A percentile compares a stretch with the other conserved stretches of the same genome.
Conservation (phyloP, 2,888 invertebrate species). For the Notodonta ziczac region DNA sequence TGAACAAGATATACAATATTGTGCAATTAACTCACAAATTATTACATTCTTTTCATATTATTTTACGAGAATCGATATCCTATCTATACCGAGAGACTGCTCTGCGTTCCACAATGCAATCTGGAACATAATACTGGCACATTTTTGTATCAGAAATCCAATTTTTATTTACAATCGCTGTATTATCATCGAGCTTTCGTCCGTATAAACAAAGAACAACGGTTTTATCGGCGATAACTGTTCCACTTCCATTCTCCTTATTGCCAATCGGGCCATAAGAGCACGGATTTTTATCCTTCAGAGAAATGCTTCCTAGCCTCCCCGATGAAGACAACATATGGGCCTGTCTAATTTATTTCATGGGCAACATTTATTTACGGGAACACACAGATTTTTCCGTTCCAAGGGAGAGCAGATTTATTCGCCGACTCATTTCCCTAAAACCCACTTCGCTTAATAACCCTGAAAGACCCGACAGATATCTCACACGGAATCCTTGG, state of each 20-base stretch:
- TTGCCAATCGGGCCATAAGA: constrained; percentile 68
- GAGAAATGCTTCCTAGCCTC: constrained; percentile 45
- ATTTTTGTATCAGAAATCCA: constrained; percentile 30
- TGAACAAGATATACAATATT: no score
- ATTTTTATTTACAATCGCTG: constrained; percentile 34
- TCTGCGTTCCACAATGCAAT: not conserved
- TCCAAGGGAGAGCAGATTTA: constrained; percentile 67
- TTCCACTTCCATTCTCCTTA: constrained; percentile 67
- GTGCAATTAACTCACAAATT: not conserved
- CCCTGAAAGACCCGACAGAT: constrained; percentile 75
- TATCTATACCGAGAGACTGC: no score
- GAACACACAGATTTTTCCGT: constrained; percentile 66
- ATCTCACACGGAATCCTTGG: constrained; percentile 77
- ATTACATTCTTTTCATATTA: constrained; percentile 1
- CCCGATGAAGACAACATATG: constrained; percentile 74
- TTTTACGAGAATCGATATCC: no score
- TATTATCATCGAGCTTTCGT: constrained; percentile 39
- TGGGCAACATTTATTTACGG: constrained; percentile 67
- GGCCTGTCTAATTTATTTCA: constrained; percentile 71
- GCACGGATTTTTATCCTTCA: constrained; percentile 60
- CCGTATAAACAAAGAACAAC: constrained; percentile 53
- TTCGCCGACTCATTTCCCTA: constrained; percentile 76
- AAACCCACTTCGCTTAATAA: constrained; percentile 82
- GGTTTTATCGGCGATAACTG: constrained; percentile 58
- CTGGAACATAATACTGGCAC: constrained; percentile 5